Percentiles rank a stretch among this genome's conserved stretches.
Evolutionary conservation across 2,113 vertebrate genomes (phyloP).

Genomic region (Sciurus niger): DNA sequence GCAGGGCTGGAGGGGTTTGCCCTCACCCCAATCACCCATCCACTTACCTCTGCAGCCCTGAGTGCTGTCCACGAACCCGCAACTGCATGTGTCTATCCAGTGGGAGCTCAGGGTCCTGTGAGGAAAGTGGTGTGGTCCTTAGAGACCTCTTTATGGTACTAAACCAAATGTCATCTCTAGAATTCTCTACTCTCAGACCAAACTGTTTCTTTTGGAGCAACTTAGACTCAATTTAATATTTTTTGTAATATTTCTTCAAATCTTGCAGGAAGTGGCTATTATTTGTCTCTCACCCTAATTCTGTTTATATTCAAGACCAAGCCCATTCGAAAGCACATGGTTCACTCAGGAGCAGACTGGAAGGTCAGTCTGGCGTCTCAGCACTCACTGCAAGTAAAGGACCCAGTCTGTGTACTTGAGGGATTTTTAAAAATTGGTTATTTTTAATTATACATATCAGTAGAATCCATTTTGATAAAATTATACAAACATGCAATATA

Average conservation of each 20-base stretch:
- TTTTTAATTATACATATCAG: no score
- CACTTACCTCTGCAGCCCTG: background rate
- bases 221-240: background rate
- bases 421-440: no score
- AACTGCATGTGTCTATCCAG: background rate
- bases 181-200: background rate
- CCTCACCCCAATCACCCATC: background rate
- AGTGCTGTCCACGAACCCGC: background rate
- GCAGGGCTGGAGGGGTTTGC: background rate
- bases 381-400: background rate
- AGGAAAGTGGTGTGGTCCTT: background rate
- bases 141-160: background rate
- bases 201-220: background rate
- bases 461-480: no score
- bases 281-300: background rate
- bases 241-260: background rate
- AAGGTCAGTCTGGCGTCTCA: background rate
- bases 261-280: background rate
- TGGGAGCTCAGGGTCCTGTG: background rate
- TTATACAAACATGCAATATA: no score
- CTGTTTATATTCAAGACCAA: background rate
- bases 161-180: background rate
- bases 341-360: background rate
- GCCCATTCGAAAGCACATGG: background rate
- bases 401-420: fast-evolving